Evolutionary conservation across 2,113 vertebrate species (phyloP).

Genomic region (Ammodramus savannarum): DNA sequence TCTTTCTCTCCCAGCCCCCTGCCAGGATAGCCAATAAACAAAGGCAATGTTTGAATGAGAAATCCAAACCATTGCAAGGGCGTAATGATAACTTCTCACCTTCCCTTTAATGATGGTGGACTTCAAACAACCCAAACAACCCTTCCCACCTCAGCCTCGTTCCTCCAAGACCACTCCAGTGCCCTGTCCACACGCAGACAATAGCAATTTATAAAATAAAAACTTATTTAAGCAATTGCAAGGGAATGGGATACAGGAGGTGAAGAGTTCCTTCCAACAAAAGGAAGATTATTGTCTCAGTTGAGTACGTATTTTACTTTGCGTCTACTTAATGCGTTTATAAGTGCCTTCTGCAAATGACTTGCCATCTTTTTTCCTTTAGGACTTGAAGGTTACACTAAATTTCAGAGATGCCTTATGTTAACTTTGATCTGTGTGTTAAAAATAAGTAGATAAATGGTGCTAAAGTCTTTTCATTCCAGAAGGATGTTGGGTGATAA

Average conservation of each 20-base stretch:
- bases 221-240: background rate
- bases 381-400: background rate
- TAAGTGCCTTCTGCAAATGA: background rate
- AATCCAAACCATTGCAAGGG: background rate
- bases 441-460: constrained; percentile 48
- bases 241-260: background rate
- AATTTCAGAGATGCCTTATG: background rate
- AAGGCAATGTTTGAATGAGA: rapidly evolving
- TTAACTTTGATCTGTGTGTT: background rate
- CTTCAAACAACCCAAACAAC: background rate
- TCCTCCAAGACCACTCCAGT: background rate
- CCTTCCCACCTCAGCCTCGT: background rate
- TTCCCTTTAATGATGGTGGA: background rate
- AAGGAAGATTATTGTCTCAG: background rate
- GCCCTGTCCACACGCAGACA: background rate
- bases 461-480: background rate
- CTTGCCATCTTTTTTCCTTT: background rate
- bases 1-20: background rate
- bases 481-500: constrained; percentile 19
- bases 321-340: background rate
- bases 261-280: background rate
- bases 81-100: background rate
- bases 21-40: background rate
- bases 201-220: background rate
- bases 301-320: background rate